Evolutionary conservation across 1,140 invertebrate species (phyloP).

Genomic region (roundworm (Caenorhabditis elegans)): WBcel235 BX284603.4:8198001-8198500

Average conservation of each 20-base stretch:
- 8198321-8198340: too few relatives aligned
- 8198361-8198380: too few relatives aligned
- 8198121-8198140: constrained; percentile 57
- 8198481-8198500: too few relatives aligned
- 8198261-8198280: too few relatives aligned
- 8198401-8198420: too few relatives aligned
- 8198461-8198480: too few relatives aligned
- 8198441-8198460: too few relatives aligned
- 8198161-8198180: constrained; percentile 9
- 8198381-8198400: too few relatives aligned
- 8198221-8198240: constrained; percentile 29
- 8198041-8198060: too few relatives aligned
- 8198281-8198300: neutral
- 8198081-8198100: constrained; percentile 38
- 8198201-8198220: constrained; percentile 32
- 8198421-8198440: too few relatives aligned
- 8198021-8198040: neutral
- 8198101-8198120: constrained; percentile 43
- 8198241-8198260: constrained; percentile 5
- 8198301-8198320: too few relatives aligned
- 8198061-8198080: neutral
- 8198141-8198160: constrained; percentile 33
- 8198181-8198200: constrained; percentile 42
- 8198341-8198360: too few relatives aligned
- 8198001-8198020: neutral